Evolutionary conservation across 2,888 invertebrate genomes (phyloP).

Genomic region (Cepaea hortensis): DNA sequence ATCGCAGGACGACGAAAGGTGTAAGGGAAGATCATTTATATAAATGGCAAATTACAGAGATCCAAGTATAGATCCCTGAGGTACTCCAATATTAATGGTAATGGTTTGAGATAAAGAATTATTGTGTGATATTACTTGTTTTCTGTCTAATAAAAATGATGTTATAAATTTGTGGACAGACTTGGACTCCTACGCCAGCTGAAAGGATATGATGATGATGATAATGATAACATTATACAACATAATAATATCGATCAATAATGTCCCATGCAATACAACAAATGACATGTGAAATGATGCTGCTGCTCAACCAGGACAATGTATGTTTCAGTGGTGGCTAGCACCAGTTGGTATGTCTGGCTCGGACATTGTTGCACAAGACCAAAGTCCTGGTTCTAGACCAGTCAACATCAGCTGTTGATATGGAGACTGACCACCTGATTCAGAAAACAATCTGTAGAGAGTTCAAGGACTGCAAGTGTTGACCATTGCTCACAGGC

Average conservation of each 20-base stretch:
- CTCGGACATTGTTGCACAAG: conserved; percentile 73
- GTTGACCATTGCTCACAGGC: conserved; percentile 79
- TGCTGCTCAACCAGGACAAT: conserved; percentile 80
- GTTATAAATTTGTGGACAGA: no score
- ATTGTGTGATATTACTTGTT: no score
- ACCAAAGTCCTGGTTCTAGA: conserved; percentile 14
- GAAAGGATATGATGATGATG: not conserved
- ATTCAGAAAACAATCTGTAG: conserved; percentile 74
- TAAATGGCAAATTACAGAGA: no score
- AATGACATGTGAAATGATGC: no score
- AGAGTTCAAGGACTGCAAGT: conserved; percentile 25
- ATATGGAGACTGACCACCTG: conserved; percentile 72
- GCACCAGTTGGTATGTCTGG: conserved; percentile 84
- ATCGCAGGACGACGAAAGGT: no score
- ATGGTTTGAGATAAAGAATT: no score
- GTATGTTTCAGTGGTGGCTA: conserved; percentile 79
- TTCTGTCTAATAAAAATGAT: no score
- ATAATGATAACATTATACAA: conserved; percentile 77
- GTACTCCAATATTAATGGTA: no score
- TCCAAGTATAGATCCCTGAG: no score
- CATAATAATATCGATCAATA: not conserved
- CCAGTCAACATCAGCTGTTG: conserved; percentile 78
- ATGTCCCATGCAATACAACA: no score
- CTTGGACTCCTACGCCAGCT: no score
- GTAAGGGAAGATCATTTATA: no score